These are phyloP conservation scores for Criorhina ranunculi DNA, from an alignment of 2,888 invertebrate genomes.

Conservation along the genomic window DNA sequence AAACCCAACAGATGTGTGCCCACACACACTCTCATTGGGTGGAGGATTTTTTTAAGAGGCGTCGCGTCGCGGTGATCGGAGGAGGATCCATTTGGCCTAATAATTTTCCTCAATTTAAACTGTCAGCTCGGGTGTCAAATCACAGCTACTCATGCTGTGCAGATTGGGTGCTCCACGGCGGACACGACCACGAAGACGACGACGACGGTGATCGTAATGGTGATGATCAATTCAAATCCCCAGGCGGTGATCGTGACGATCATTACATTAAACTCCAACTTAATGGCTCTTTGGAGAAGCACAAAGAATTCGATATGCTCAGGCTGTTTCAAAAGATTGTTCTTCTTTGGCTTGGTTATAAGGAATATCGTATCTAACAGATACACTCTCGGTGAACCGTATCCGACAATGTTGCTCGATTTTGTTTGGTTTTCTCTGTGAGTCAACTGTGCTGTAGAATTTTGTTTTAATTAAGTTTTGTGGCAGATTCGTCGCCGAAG, in stretches of 20 bases:
- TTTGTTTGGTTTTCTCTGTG: constrained; percentile 32
- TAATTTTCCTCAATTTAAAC: constrained; percentile 83
- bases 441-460: constrained; percentile 53
- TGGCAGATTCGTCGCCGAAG: constrained; percentile 29
- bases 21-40: constrained; percentile 56
- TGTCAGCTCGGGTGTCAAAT: constrained; percentile 84
- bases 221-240: constrained; percentile 82
- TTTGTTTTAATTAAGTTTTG: constrained; percentile 68
- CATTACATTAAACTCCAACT: constrained; percentile 73
- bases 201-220: constrained; percentile 78
- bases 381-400: constrained; percentile 21
- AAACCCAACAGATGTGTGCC: constrained; percentile 45
- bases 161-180: constrained; percentile 67
- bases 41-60: constrained; percentile 26
- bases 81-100: constrained; percentile 81
- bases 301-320: constrained; percentile 67
- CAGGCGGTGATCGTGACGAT: constrained; percentile 79
- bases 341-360: constrained; percentile 23
- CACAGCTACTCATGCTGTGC: constrained; percentile 85
- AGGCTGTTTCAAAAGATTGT: constrained; percentile 56
- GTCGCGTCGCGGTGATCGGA: constrained; percentile 35
- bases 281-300: constrained; percentile 70
- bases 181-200: constrained; percentile 48
- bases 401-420: constrained; percentile 59
- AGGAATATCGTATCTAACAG: constrained; percentile 39